Evolutionary conservation across 2,888 invertebrate genomes (phyloP).

Genomic region (Sympetrum striolatum): DNA sequence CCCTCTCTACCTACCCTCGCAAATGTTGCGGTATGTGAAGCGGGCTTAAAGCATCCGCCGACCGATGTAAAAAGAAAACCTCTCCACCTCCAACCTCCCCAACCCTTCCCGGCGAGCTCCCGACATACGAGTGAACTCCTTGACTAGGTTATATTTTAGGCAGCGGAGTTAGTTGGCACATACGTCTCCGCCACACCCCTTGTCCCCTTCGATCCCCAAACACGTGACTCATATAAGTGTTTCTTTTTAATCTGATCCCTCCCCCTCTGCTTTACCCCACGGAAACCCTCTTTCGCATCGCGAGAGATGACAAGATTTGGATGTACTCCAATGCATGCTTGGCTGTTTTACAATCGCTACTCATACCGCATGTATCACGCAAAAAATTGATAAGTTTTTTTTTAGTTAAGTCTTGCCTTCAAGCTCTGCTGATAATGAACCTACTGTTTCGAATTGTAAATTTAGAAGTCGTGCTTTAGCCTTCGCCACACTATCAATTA

Average conservation of each 20-base stretch:
- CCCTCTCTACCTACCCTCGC: background rate
- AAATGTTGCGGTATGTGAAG: background rate
- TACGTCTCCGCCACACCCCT: background rate
- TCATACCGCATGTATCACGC: background rate
- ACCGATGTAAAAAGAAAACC: background rate
- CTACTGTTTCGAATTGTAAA: too few relatives aligned
- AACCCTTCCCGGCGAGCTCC: background rate
- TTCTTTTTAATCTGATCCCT: slow-evolving; percentile 5
- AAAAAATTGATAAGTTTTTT: background rate
- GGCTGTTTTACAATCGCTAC: background rate
- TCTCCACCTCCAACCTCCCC: background rate
- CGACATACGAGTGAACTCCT: background rate
- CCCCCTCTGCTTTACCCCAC: background rate
- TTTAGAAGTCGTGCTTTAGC: too few relatives aligned
- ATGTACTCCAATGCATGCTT: background rate
- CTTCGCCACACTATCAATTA: too few relatives aligned
- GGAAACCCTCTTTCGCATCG: background rate
- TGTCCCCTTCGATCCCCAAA: background rate
- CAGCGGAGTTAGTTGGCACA: background rate
- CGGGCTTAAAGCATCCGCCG: background rate
- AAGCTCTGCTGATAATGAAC: too few relatives aligned
- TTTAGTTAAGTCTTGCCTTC: too few relatives aligned
- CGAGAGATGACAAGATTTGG: slow-evolving; percentile 32
- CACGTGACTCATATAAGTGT: background rate
- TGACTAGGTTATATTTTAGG: background rate